A percentile compares a stretch with the other conserved stretches of the same genome.
Conservation (phyloP, 92 coral and sea anemone species). For the Umimayanthus chanpuru region DNA sequence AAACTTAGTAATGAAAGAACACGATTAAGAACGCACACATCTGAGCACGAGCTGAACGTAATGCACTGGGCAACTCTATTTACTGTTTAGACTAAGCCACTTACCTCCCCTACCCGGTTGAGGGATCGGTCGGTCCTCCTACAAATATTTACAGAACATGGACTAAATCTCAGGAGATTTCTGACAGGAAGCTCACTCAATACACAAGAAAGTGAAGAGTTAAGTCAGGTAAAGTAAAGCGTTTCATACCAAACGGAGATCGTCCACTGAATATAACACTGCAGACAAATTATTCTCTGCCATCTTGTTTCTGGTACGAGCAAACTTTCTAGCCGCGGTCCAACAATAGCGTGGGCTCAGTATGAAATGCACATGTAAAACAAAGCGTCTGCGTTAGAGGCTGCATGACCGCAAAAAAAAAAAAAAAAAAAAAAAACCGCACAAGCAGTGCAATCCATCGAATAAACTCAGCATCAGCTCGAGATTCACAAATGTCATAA, state of each 20-base stretch:
- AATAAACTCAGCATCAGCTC: no score
- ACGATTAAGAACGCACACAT: background rate
- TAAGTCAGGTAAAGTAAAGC: background rate
- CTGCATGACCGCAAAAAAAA: no score
- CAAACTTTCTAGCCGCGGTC: background rate
- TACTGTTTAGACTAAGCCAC: background rate
- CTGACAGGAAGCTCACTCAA: background rate
- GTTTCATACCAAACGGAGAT: conserved; percentile 79
- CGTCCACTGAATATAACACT: conserved; percentile 81
- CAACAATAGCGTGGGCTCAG: background rate
- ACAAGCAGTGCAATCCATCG: no score
- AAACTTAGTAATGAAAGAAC: background rate
- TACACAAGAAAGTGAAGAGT: background rate
- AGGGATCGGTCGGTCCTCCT: conserved; percentile 69
- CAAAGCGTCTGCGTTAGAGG: no score
- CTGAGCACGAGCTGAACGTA: background rate
- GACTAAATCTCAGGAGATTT: background rate
- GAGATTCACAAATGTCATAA: no score
- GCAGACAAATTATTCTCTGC: conserved; percentile 76
- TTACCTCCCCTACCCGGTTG: conserved; percentile 79
- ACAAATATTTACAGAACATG: background rate
- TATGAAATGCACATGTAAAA: no score
- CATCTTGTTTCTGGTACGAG: conserved; percentile 53
- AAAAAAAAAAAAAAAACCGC: no score
- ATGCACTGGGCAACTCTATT: background rate